Conservation (phyloP, 2,888 invertebrate species). For the Euzophera pinguis region DNA sequence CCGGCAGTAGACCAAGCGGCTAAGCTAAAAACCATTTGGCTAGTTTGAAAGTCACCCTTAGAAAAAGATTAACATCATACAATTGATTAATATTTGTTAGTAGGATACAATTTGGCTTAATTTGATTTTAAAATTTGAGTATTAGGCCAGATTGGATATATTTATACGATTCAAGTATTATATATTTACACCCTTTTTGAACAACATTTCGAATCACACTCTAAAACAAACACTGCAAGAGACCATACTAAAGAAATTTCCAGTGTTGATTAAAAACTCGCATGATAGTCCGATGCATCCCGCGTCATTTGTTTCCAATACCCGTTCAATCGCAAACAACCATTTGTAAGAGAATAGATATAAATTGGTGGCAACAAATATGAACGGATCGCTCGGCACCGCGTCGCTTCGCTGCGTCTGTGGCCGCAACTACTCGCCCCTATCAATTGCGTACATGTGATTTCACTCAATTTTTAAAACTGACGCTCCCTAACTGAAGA, state of each 20-base stretch:
- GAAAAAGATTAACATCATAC: background rate
- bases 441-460: slow-evolving; percentile 74
- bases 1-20: too few relatives aligned
- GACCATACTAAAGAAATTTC: background rate
- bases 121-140: too few relatives aligned
- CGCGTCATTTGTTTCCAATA: slow-evolving; percentile 68
- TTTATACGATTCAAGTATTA: too few relatives aligned
- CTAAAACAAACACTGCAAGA: background rate
- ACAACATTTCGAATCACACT: too few relatives aligned
- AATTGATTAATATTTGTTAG: background rate
- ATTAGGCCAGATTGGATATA: too few relatives aligned
- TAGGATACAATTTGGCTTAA: background rate
- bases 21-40: background rate
- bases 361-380: slow-evolving; percentile 68
- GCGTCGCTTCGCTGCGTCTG: slow-evolving; percentile 37
- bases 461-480: slow-evolving; percentile 78
- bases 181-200: too few relatives aligned
- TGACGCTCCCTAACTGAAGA: slow-evolving; percentile 61
- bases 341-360: slow-evolving; percentile 69
- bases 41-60: too few relatives aligned
- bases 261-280: background rate
- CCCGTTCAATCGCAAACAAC: slow-evolving; percentile 58
- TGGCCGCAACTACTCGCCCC: slow-evolving; percentile 43
- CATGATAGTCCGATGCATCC: slow-evolving; percentile 26
- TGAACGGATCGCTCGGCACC: slow-evolving; percentile 50